These are phyloP conservation scores for Argyra leucocephala DNA, from an alignment of 2,888 invertebrate species.

Conservation along the genomic window DNA sequence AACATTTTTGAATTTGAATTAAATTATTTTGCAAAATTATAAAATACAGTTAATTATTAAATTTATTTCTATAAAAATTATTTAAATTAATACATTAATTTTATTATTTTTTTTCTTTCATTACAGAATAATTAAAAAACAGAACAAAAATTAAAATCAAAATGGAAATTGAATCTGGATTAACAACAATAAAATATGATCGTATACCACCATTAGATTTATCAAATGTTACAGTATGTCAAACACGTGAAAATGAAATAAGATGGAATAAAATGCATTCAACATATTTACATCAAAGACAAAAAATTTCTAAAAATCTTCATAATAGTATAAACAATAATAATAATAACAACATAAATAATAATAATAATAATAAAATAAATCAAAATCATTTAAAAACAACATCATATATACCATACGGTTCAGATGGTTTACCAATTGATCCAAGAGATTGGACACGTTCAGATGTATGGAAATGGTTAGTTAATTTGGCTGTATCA, in stretches of 20 bases:
- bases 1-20: too few species aligned
- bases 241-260: conserved; percentile 30
- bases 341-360: conserved; percentile 13
- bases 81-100: background rate
- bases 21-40: too few species aligned
- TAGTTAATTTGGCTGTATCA: conserved; percentile 49
- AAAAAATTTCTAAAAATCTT: conserved; percentile 19
- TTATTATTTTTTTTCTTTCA: background rate
- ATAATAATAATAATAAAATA: conserved; percentile 17
- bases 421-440: conserved; percentile 42
- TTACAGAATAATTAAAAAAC: background rate
- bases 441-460: conserved; percentile 66
- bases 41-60: too few species aligned
- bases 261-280: conserved; percentile 26
- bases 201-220: conserved; percentile 41
- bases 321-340: conserved; percentile 23
- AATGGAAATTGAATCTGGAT: conserved; percentile 41
- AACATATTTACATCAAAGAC: conserved; percentile 19
- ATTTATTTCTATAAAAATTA: too few species aligned
- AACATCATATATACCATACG: conserved; percentile 26
- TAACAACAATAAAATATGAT: conserved; percentile 36
- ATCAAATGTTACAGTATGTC: conserved; percentile 34
- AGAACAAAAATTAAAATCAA: conserved; percentile 12
- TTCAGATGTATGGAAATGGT: conserved; percentile 60
- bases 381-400: conserved; percentile 11